Percentiles rank a stretch among this genome's conserved stretches.
phyloP scores from a whole-genome alignment of 2,888 invertebrate species.

The Drosophila sordidapex region DNA sequence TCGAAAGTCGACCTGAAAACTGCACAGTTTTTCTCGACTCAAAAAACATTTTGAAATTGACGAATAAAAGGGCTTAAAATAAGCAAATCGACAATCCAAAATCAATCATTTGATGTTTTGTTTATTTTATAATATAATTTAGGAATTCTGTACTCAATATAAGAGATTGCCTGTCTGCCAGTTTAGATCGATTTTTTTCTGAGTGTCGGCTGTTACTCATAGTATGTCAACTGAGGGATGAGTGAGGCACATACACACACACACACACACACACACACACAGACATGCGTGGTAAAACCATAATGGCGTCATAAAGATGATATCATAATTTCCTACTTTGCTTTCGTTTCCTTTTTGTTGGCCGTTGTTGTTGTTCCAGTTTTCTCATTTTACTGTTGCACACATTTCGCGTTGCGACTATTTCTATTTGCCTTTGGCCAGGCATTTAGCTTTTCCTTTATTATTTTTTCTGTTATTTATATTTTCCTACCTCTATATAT shows the following conservation, averaged over 20 bases:
- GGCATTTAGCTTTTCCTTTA: slow-evolving; percentile 41
- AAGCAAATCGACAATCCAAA: neutral
- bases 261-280: slow-evolving; percentile 22
- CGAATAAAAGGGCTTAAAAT: neutral
- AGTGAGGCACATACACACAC: slow-evolving; percentile 18
- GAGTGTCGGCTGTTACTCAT: slow-evolving; percentile 57
- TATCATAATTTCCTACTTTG: slow-evolving; percentile 77
- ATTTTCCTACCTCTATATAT: neutral
- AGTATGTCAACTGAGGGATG: slow-evolving; percentile 49
- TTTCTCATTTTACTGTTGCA: slow-evolving; percentile 53
- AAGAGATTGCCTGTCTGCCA: neutral
- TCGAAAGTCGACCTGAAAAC: neutral
- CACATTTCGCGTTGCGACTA: slow-evolving; percentile 39
- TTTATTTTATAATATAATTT: neutral
- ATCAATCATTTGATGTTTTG: neutral
- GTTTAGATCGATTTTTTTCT: neutral
- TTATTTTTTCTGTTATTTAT: slow-evolving; percentile 34
- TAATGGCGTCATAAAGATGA: slow-evolving; percentile 78
- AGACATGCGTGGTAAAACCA: slow-evolving; percentile 44
- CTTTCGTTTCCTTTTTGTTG: slow-evolving; percentile 43
- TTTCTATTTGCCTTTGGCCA: slow-evolving; percentile 50
- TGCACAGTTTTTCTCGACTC: neutral
- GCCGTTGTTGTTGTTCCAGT: slow-evolving; percentile 36
- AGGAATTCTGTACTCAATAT: neutral
- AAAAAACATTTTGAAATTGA: neutral